Conservation (phyloP, 1,140 invertebrate species). For the Papilio xuthus region DNA sequence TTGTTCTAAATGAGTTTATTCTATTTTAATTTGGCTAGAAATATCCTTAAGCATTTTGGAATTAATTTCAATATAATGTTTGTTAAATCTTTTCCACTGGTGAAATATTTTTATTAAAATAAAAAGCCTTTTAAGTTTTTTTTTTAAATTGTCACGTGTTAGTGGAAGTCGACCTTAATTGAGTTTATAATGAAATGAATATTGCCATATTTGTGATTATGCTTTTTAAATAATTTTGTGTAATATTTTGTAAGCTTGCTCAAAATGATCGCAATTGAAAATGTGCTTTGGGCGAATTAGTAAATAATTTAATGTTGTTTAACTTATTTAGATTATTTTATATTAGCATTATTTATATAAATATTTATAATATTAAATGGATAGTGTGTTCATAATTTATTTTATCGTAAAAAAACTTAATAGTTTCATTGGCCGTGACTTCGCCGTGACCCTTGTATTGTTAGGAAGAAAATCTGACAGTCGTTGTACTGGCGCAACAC, state of each 20-base stretch:
- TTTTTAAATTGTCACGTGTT: too few relatives aligned
- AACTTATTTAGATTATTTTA: constrained; percentile 10
- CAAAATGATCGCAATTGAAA: neutral
- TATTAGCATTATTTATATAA: neutral
- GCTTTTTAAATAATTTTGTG: neutral
- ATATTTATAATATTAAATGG: neutral
- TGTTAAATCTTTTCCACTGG: too few relatives aligned
- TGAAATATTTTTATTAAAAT: too few relatives aligned
- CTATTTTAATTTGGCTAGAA: too few relatives aligned
- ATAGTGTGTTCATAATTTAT: neutral
- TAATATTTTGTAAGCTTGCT: neutral
- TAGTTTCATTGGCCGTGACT: neutral
- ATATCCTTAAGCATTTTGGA: too few relatives aligned
- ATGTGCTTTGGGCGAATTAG: neutral
- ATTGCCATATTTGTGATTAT: neutral
- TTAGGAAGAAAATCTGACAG: too few relatives aligned
- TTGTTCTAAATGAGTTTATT: too few relatives aligned
- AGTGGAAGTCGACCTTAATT: too few relatives aligned
- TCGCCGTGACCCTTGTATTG: neutral
- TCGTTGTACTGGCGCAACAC: too few relatives aligned
- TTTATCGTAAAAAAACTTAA: neutral
- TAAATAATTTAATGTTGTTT: neutral
- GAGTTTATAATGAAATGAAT: neutral
- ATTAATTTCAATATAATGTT: too few relatives aligned
- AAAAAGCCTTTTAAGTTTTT: too few relatives aligned